Evolutionary conservation across 1,140 invertebrate genomes (phyloP), one percentile per base, ranked within the genome.

Genomic region (Limonius californicus): DNA sequence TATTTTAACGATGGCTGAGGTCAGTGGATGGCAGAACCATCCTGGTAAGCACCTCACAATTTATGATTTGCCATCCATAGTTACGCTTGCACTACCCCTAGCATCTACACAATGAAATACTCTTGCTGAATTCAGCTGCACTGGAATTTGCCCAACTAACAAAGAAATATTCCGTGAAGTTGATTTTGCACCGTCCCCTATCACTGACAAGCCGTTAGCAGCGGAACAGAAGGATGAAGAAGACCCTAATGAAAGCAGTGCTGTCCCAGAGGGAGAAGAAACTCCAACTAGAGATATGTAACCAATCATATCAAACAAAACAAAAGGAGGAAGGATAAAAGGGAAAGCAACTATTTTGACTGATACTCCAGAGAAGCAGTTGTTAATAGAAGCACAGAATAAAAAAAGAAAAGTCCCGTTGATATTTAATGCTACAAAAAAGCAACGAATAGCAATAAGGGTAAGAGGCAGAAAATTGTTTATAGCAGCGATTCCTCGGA

Each of bases 31-130:
- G n/a, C n/a, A 47, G 64, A 62, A 76, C 57, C 61, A 69, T 57
- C 74, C 76, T 35, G 77, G 78, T 19, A 78, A 76, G 71, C 62
- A 73, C 14, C 77, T 83, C 66, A 73, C 74, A 9, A 79, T 81
- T 18, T 81, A 79, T 67, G 77, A 81, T 59, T 74, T 81, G 47
- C 76, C 76, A 45, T 66, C 58, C 7, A 73, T 80, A 54, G 62
- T 79, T 42, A 60, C 65, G 21, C 62, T 70, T 65, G 71, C 76
- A 64, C 72, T 77, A 55, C 72, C 76, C 19, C 47, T 73, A 39
- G 76, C 77, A 64, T 18, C 74, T 7, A 78, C 75, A 19, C 67
- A 66, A 53, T 23, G 39, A 16, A 81, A 82, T 61, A 78, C 81
- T 68, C 67, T 72, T 61, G 57, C 72, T 57, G 79, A 78, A 20